These are phyloP conservation scores for Euura lappo DNA, from an alignment of 1,140 invertebrate genomes.

Conservation along the genomic window DNA sequence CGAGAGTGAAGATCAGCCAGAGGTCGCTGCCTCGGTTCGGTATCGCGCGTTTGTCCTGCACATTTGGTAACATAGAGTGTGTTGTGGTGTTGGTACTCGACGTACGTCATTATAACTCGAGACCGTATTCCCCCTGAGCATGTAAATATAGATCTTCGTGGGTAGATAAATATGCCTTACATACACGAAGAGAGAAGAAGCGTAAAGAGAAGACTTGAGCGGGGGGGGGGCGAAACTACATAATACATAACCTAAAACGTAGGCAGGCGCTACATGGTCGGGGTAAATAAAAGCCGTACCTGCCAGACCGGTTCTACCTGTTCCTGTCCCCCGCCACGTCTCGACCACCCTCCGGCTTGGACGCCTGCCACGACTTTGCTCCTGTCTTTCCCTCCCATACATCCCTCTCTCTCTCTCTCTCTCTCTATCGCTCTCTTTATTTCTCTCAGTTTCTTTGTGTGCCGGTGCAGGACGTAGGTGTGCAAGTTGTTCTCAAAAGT, in stretches of 20 bases:
- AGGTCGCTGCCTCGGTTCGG: constrained; percentile 32
- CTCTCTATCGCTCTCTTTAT: constrained; percentile 11
- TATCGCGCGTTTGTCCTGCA: too few relatives aligned
- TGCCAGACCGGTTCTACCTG: constrained; percentile 54
- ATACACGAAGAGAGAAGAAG: constrained; percentile 28
- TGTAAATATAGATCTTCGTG: not conserved
- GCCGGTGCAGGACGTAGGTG: too few relatives aligned
- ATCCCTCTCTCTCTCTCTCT: constrained; percentile 15
- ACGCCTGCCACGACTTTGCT: constrained; percentile 12
- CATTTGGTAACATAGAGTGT: too few relatives aligned
- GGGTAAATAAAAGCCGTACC: constrained; percentile 53
- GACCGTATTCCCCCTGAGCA: not conserved
- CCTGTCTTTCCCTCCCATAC: constrained; percentile 16
- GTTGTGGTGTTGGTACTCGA: too few relatives aligned
- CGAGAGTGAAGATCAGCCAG: constrained; percentile 44
- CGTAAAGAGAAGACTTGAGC: not conserved
- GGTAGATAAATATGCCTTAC: constrained; percentile 41
- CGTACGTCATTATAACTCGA: not conserved
- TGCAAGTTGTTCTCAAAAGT: too few relatives aligned
- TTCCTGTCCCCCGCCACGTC: not conserved
- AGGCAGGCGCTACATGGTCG: constrained; percentile 43
- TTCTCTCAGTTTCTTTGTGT: constrained; percentile 9
- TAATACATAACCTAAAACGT: constrained; percentile 48
- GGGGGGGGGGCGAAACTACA: constrained; percentile 40
- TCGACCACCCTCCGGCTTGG: not conserved